A percentile compares a stretch with the other conserved stretches of the same genome.
These are phyloP conservation scores for Acipenser ruthenus DNA, from an alignment of 2,797 vertebrate genomes.

Conservation along the genomic window DNA sequence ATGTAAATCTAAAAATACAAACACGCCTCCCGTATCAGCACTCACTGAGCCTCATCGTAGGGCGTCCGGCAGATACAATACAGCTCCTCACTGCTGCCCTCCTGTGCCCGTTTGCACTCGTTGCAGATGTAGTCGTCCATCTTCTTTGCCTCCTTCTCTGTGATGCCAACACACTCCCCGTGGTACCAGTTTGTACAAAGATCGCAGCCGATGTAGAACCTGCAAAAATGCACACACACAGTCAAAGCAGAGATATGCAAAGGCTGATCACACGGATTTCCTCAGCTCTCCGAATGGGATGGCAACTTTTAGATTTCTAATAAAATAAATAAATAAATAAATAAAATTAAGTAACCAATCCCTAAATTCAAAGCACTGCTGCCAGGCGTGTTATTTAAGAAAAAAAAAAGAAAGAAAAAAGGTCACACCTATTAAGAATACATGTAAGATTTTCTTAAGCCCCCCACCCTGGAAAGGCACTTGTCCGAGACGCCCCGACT, in stretches of 20 bases:
- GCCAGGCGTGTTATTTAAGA: too few species aligned
- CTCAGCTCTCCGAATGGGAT: too few species aligned
- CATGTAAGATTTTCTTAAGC: too few species aligned
- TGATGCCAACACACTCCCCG: conserved; percentile 95
- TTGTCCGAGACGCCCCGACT: conserved; percentile 26
- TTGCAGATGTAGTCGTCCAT: conserved; percentile 98
- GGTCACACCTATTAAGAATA: not conserved
- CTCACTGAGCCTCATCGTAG: conserved; percentile 96
- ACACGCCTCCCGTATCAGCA: conserved; percentile 35
- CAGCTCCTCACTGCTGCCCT: conserved; percentile 93
- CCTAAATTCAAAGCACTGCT: too few species aligned
- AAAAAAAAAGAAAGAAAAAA: too few species aligned
- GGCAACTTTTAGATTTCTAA: too few species aligned
- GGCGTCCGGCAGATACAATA: conserved; percentile 98
- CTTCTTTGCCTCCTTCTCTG: conserved; percentile 98
- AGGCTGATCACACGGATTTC: too few species aligned
- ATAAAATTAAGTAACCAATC: too few species aligned
- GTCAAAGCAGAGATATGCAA: not conserved
- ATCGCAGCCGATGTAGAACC: conserved; percentile 98
- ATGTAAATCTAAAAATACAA: not conserved
- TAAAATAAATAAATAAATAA: too few species aligned
- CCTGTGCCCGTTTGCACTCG: conserved; percentile 92
- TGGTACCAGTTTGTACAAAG: conserved; percentile 99
- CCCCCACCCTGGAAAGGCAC: too few species aligned
- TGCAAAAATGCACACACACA: conserved; percentile 38